Evolutionary conservation across 2,797 vertebrate genomes (phyloP).

Genomic region (Sebastes diploproa): DNA sequence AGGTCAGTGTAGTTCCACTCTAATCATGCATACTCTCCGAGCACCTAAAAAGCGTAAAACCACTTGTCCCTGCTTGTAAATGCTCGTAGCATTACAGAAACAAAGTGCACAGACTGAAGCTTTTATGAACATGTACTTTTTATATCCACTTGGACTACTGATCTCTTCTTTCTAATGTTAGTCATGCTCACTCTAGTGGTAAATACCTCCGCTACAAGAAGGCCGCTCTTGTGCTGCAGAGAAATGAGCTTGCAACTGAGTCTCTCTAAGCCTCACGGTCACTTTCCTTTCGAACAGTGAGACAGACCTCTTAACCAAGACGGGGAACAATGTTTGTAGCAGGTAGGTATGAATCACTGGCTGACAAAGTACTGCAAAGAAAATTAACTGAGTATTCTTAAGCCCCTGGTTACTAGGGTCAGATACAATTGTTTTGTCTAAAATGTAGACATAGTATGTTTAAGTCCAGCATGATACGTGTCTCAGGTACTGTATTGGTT

Average conservation of each 20-base stretch:
- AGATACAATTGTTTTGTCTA: neutral
- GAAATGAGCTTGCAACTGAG: neutral
- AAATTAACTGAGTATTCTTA: neutral
- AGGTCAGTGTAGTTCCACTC: neutral
- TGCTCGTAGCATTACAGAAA: neutral
- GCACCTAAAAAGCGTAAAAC: neutral
- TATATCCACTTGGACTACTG: neutral
- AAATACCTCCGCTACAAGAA: neutral
- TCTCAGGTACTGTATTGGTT: neutral
- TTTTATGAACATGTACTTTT: neutral
- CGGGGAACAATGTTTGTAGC: neutral
- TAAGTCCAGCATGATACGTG: neutral
- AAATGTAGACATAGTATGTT: neutral
- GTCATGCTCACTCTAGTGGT: conserved; percentile 8
- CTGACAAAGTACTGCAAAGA: neutral
- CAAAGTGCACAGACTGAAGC: neutral
- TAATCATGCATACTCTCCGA: neutral
- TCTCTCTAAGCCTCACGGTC: neutral
- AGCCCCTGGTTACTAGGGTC: neutral
- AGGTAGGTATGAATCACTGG: neutral
- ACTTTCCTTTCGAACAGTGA: neutral
- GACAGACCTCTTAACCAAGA: neutral
- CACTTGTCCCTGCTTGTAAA: neutral
- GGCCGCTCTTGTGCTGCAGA: neutral
- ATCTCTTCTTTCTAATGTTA: conserved; percentile 7